Evolutionary conservation across 2,113 vertebrate species (phyloP).

Genomic region (Athene noctua): DNA sequence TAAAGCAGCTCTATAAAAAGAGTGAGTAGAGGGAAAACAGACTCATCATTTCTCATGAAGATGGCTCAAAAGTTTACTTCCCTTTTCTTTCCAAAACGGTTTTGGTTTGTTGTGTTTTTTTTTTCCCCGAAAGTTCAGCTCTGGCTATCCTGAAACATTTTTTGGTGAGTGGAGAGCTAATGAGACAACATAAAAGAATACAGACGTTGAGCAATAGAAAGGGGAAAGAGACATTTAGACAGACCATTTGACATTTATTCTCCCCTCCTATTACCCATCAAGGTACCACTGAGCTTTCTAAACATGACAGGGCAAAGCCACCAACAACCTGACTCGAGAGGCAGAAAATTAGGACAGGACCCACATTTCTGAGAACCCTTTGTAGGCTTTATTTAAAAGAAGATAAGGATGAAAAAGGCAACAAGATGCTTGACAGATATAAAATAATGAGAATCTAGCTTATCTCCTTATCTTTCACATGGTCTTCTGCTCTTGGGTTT

Average conservation of each 20-base stretch:
- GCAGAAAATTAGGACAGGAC: constrained; percentile 13
- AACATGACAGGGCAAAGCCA: background rate
- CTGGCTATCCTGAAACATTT: background rate
- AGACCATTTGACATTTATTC: background rate
- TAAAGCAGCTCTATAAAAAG: background rate
- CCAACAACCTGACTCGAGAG: background rate
- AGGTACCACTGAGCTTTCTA: background rate
- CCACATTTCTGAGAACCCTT: constrained; percentile 17
- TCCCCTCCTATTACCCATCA: background rate
- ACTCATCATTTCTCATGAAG: background rate
- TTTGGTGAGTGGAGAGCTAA: background rate
- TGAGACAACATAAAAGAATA: background rate
- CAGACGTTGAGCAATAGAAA: background rate
- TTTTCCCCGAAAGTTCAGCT: background rate
- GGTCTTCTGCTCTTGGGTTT: background rate
- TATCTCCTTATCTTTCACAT: background rate
- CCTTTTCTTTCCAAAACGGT: background rate
- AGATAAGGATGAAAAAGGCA: background rate
- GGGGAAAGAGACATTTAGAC: background rate
- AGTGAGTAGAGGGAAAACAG: accelerated
- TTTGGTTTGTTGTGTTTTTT: background rate
- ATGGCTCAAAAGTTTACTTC: background rate
- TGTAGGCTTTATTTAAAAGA: constrained; percentile 10
- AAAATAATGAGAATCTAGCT: background rate
- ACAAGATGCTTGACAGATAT: background rate